Evolutionary conservation across 2,797 vertebrate species (phyloP).

Genomic region (Oryzias dopingdopingensis): DNA sequence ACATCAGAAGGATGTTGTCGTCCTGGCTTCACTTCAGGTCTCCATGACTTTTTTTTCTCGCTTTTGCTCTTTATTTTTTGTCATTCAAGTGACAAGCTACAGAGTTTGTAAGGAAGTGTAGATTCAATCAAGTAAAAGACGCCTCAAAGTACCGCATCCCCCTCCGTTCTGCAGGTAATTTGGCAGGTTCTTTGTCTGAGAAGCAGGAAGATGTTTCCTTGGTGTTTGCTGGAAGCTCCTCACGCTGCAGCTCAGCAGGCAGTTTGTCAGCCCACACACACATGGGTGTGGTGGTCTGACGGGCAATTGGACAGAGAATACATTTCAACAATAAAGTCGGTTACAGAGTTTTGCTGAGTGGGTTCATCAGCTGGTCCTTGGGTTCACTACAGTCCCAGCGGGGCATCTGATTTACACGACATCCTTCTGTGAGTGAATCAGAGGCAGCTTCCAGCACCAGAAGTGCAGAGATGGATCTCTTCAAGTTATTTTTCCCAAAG

Average conservation of each 20-base stretch:
- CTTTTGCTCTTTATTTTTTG: too few relatives aligned
- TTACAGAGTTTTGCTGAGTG: constrained; percentile 47
- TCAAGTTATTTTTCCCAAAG: neutral
- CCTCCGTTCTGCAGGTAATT: neutral
- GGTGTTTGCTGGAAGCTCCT: constrained; percentile 11
- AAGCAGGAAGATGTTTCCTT: constrained; percentile 21
- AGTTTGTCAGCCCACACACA: constrained; percentile 24
- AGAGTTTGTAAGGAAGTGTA: too few relatives aligned
- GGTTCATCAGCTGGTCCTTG: constrained; percentile 61
- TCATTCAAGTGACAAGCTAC: too few relatives aligned
- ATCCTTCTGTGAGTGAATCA: constrained; percentile 55
- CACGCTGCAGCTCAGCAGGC: constrained; percentile 31
- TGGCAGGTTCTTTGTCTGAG: constrained; percentile 1
- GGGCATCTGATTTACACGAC: constrained; percentile 56
- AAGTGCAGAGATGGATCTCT: too few relatives aligned
- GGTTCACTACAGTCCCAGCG: constrained; percentile 40
- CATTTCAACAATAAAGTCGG: constrained; percentile 33
- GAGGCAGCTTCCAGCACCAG: constrained; percentile 2
- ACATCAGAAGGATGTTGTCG: too few relatives aligned
- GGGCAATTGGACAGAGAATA: constrained; percentile 37
- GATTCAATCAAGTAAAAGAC: neutral
- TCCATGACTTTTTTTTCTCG: too few relatives aligned
- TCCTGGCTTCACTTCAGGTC: too few relatives aligned
- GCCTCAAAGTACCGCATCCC: neutral
- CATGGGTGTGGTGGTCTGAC: constrained; percentile 39